Percentiles rank a stretch among this genome's conserved stretches.
These are phyloP conservation scores for Ageneiosus marmoratus DNA, from an alignment of 2,113 vertebrate species.

Conservation along the genomic window DNA sequence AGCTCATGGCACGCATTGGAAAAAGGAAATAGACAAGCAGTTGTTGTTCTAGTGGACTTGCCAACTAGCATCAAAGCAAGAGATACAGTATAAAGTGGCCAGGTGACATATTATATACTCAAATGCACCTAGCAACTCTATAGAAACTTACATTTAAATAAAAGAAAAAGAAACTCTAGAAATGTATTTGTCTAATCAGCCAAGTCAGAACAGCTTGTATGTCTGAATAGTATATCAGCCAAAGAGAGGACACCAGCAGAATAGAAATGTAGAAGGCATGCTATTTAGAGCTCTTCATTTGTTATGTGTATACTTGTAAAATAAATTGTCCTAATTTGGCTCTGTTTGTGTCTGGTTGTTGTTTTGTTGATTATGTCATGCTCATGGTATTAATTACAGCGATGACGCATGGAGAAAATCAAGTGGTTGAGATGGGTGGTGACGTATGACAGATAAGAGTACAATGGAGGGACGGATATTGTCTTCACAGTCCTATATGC, in stretches of 20 bases:
- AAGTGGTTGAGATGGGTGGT: conserved; percentile 15
- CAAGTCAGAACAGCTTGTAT: neutral
- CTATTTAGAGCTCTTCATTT: conserved; percentile 6
- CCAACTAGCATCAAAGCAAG: conserved; percentile 17
- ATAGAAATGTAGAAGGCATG: conserved; percentile 20
- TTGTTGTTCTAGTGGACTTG: conserved; percentile 7
- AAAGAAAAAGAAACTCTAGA: neutral
- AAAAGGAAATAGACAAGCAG: conserved; percentile 67
- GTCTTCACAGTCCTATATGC: conserved; percentile 54
- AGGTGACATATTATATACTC: neutral
- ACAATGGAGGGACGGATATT: conserved; percentile 71
- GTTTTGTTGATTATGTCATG: conserved; percentile 4
- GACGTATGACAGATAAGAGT: conserved; percentile 58
- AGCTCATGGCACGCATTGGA: conserved; percentile 82
- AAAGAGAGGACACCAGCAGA: conserved; percentile 36
- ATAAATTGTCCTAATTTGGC: conserved; percentile 41
- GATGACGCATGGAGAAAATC: conserved; percentile 4
- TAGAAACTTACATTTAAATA: neutral
- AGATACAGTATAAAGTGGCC: neutral
- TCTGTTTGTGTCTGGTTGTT: conserved; percentile 31
- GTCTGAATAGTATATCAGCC: conserved; percentile 12
- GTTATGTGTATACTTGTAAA: conserved; percentile 39
- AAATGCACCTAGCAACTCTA: neutral
- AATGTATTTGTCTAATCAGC: conserved; percentile 15
- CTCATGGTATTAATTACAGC: conserved; percentile 23